These are phyloP conservation scores for Aphaenogaster floridana DNA, from an alignment of 1,140 invertebrate species.

Conservation along the genomic window DNA sequence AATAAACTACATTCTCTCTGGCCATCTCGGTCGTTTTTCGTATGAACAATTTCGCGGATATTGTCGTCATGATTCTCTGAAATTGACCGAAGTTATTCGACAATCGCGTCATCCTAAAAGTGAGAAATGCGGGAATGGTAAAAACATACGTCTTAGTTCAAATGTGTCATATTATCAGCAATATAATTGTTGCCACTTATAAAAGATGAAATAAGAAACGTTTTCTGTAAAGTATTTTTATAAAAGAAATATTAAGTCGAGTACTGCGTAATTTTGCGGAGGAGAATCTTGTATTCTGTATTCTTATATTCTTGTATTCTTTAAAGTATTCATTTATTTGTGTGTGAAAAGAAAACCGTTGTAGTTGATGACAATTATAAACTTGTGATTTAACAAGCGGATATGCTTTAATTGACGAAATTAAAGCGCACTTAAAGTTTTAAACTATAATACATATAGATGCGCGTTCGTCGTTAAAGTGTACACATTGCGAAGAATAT, in stretches of 20 bases:
- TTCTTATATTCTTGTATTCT: too few species aligned
- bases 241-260: not conserved
- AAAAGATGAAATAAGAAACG: not conserved
- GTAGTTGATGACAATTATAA: not conserved
- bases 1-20: conserved; percentile 40
- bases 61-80: conserved; percentile 38
- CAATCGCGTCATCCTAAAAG: conserved; percentile 28
- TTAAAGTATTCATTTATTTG: conserved; percentile 2
- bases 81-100: conserved; percentile 10
- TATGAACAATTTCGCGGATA: conserved; percentile 8
- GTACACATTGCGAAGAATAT: conserved; percentile 57
- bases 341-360: not conserved
- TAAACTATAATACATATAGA: not conserved
- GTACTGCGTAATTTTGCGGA: not conserved
- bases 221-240: not conserved
- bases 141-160: not conserved
- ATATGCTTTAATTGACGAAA: not conserved
- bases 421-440: not conserved
- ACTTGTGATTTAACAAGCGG: not conserved
- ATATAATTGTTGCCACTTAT: not conserved
- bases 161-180: not conserved
- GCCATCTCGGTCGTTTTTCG: conserved; percentile 4
- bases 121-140: not conserved
- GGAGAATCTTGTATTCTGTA: too few species aligned
- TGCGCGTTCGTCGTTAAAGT: conserved; percentile 50